Conservation (phyloP, 2,888 invertebrate species). For the Xanthorhoe designata region DNA sequence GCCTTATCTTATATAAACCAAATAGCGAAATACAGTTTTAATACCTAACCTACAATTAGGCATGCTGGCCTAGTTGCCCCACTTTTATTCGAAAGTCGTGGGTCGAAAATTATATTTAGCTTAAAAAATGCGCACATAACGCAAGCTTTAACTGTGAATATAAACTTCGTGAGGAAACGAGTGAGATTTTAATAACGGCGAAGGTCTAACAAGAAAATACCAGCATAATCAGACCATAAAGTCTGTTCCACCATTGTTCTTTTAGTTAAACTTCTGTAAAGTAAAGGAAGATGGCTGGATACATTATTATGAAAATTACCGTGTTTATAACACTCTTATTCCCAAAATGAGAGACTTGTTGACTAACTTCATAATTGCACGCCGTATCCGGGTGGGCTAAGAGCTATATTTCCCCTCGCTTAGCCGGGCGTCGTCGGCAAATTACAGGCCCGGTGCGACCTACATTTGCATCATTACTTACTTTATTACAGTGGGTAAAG, state of each 20-base stretch:
- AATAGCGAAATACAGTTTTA: background rate
- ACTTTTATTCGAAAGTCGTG: no score
- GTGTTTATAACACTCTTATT: conserved; percentile 13
- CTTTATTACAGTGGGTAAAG: conserved; percentile 48
- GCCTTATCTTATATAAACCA: background rate
- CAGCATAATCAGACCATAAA: no score
- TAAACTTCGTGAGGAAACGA: no score
- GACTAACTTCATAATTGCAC: conserved; percentile 28
- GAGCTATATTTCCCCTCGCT: conserved; percentile 20
- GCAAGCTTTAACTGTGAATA: no score
- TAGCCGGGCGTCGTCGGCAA: conserved; percentile 40
- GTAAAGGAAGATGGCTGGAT: background rate
- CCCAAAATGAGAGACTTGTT: conserved; percentile 15
- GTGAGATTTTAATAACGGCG: no score
- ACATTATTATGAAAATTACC: background rate
- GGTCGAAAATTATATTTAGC: no score
- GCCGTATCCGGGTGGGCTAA: conserved; percentile 14
- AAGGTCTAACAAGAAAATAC: no score
- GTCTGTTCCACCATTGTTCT: no score
- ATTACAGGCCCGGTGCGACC: conserved; percentile 56
- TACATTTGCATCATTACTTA: conserved; percentile 58
- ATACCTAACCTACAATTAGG: no score
- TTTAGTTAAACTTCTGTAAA: background rate
- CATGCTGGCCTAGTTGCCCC: no score
- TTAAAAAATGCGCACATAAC: no score